Percentiles rank a stretch among this genome's conserved stretches.
These are phyloP conservation scores for Phocides pigmalion DNA, from an alignment of 1,140 invertebrate genomes.

Conservation along the genomic window DNA sequence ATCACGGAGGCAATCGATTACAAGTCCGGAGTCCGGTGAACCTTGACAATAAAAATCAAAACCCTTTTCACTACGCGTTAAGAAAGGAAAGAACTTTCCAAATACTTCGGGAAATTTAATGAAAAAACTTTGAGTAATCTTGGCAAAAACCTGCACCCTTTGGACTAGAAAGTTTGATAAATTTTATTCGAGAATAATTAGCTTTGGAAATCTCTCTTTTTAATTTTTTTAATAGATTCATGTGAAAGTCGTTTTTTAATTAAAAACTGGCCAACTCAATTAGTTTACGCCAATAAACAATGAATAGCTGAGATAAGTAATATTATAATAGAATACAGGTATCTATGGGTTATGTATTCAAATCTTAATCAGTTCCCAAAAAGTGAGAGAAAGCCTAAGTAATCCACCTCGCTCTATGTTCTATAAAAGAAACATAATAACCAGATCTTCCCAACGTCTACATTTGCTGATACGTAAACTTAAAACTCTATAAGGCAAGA, in stretches of 20 bases:
- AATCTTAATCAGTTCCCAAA: too few species aligned
- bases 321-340: too few species aligned
- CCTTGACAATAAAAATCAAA: constrained; percentile 39
- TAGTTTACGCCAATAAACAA: not conserved
- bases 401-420: too few species aligned
- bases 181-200: constrained; percentile 59
- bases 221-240: constrained; percentile 16
- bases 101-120: constrained; percentile 61
- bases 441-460: too few species aligned
- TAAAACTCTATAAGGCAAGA: too few species aligned
- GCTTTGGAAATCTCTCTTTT: constrained; percentile 43
- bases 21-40: constrained; percentile 19
- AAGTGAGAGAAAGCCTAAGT: too few species aligned
- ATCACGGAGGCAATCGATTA: too few species aligned
- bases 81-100: constrained; percentile 50
- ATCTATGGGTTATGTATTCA: too few species aligned
- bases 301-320: not conserved
- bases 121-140: constrained; percentile 60
- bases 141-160: constrained; percentile 59
- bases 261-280: not conserved
- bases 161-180: constrained; percentile 47
- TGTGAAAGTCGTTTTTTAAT: constrained; percentile 4
- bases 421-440: too few species aligned
- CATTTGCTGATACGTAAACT: too few species aligned
- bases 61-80: constrained; percentile 47